Evolutionary conservation across 2,113 vertebrate species (phyloP), one percentile per base, ranked within the genome.

Genomic region (Rhinopithecus roxellana): DNA sequence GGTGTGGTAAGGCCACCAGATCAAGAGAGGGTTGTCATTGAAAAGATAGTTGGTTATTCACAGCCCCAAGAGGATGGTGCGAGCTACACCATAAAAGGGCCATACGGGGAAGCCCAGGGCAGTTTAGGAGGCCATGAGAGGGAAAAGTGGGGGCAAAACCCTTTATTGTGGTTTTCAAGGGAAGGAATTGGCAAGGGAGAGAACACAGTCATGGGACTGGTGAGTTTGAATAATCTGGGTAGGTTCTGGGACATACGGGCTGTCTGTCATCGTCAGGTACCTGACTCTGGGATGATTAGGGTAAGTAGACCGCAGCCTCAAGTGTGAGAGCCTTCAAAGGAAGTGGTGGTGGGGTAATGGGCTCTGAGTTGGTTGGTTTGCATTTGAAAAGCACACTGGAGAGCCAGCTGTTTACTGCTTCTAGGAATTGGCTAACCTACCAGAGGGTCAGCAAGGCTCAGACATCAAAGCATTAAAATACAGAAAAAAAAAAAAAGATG

Each of bases 1-100:
- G n/a, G 27, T 50, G 5, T 7, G 32, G 22, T 27, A 35, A 64
- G 55, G 50, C 74, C 83, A 91, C 25, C 22, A 89, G 78, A 81
- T 43, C 57, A 55, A 72, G 25, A 91, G 57, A 77, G 8, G 22
- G 8, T 40, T 61, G 35, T 43, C 72, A 43, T 43, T 80, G 81
- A 72, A 89, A 59, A 88, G 59, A 43, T 18, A 64, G 61, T 6
- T 64, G 27, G 61, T 82, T 64, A 12, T 30, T 27, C 30, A 27
- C 5, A 52, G 23, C 17, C 32, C 74, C 43, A 43, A 32, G 64
- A 48, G 77, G 38, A 87, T 38, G 13, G 52, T 14, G 30, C 6
- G 4, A 9, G 13, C 61, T 20, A 25, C 1, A 32, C 43, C 61
- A 25, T 38, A 13, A 2, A 48, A 3, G 0, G 9, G 70, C 22